phyloP scores from a whole-genome alignment of 2,888 invertebrate species.

The Drymonia ruficornis region DNA sequence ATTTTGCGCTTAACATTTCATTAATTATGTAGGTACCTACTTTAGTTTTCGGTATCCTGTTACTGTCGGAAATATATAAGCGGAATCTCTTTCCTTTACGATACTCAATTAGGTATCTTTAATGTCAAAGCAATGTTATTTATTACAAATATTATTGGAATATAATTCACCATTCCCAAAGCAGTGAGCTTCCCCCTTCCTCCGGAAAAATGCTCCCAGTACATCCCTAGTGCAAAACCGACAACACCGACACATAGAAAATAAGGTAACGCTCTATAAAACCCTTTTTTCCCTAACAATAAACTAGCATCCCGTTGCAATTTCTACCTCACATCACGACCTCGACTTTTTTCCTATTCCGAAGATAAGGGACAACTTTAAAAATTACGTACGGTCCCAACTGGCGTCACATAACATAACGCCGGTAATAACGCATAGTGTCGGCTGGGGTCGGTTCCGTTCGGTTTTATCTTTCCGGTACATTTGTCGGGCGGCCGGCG shows the following conservation, averaged over 20 bases:
- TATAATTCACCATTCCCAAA: too few relatives aligned
- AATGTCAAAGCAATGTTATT: too few relatives aligned
- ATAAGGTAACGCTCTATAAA: background rate
- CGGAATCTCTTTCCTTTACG: too few relatives aligned
- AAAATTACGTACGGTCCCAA: constrained; percentile 6
- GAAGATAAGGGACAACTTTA: constrained; percentile 6
- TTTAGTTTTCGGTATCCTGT: too few relatives aligned
- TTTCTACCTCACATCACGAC: background rate
- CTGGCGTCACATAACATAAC: constrained; percentile 31
- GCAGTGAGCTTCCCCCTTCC: too few relatives aligned
- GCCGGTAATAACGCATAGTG: constrained; percentile 40
- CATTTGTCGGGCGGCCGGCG: constrained; percentile 51
- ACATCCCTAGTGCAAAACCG: background rate
- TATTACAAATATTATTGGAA: too few relatives aligned
- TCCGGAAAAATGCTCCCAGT: too few relatives aligned
- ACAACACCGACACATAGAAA: background rate
- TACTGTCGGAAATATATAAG: too few relatives aligned
- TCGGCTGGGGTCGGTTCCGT: constrained; percentile 30
- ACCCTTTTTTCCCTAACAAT: constrained; percentile 1
- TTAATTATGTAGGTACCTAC: too few relatives aligned
- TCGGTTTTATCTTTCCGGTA: constrained; percentile 60
- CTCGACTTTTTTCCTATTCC: constrained; percentile 6
- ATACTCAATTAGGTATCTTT: too few relatives aligned
- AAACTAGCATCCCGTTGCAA: background rate
- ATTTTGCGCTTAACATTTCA: too few relatives aligned